Evolutionary conservation across 2,888 invertebrate species (phyloP).

Genomic region (Ophion ellenae): DNA sequence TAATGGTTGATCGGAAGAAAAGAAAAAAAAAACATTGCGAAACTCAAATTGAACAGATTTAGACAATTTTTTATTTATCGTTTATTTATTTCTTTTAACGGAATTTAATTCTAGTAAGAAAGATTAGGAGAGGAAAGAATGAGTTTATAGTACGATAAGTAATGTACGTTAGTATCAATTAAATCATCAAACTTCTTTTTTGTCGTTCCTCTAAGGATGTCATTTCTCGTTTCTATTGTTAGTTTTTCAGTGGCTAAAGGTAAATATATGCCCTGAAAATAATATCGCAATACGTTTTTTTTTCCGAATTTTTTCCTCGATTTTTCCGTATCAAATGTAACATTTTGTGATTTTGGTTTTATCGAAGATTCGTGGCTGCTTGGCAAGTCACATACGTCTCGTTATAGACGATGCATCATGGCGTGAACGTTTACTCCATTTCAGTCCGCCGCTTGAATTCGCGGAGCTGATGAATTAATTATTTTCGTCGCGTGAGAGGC

Average conservation of each 20-base stretch:
- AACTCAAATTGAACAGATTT: slow-evolving; percentile 9
- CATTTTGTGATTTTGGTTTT: too few species aligned
- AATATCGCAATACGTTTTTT: background rate
- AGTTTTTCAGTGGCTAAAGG: too few species aligned
- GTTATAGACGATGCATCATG: background rate
- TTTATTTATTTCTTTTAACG: too few species aligned
- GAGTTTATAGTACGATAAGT: too few species aligned
- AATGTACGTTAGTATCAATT: too few species aligned
- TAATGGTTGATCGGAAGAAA: slow-evolving; percentile 30
- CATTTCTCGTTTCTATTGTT: too few species aligned
- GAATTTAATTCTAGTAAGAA: background rate
- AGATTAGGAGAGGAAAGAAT: too few species aligned
- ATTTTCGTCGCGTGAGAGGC: slow-evolving; percentile 22
- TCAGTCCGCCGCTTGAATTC: slow-evolving; percentile 10
- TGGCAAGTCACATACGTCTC: background rate
- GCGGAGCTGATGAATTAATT: slow-evolving; percentile 47
- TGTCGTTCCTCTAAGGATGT: too few species aligned
- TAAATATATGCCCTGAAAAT: background rate
- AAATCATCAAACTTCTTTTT: too few species aligned
- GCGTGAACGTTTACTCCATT: slow-evolving; percentile 2
- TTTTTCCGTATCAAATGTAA: too few species aligned
- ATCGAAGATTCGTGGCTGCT: too few species aligned
- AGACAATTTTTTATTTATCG: background rate
- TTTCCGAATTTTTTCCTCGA: background rate
- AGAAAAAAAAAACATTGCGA: background rate